phyloP scores from a whole-genome alignment of 2,797 vertebrate genomes.

The Spinus olivaceus region DNA sequence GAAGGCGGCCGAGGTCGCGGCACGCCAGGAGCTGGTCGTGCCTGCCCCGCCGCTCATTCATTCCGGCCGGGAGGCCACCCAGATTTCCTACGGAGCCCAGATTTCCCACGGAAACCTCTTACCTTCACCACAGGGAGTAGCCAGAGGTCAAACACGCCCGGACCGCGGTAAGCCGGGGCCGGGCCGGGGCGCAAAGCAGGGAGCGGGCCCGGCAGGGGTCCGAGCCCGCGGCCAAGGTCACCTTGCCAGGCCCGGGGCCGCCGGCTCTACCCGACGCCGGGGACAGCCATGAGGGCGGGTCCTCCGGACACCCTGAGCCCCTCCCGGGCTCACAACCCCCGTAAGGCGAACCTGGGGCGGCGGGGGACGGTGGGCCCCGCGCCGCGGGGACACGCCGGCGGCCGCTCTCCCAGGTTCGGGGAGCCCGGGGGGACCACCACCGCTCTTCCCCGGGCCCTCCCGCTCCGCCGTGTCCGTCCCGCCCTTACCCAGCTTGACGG shows the following conservation, averaged over 20 bases:
- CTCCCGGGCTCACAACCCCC: neutral
- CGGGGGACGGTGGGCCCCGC: neutral
- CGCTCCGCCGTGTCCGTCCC: neutral
- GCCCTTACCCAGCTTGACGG: slow-evolving; percentile 85
- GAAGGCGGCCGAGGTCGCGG: neutral
- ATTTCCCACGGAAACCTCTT: neutral
- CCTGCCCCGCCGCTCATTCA: neutral
- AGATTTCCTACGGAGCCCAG: neutral
- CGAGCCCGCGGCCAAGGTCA: slow-evolving; percentile 34
- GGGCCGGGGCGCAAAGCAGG: neutral
- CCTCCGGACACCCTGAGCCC: neutral
- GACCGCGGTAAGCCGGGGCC: neutral
- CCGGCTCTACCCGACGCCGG: neutral
- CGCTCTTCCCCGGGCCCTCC: neutral
- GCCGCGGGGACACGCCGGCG: neutral
- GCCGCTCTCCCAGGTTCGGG: too few relatives aligned
- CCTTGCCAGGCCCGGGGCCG: neutral
- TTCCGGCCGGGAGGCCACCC: neutral
- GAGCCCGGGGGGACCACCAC: fast-evolving
- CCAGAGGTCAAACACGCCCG: neutral
- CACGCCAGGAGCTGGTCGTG: neutral
- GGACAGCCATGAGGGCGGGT: neutral
- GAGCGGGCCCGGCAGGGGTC: neutral
- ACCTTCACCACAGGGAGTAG: neutral
- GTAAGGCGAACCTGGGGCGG: neutral